These are phyloP conservation scores for Proteles cristata DNA, from an alignment of 2,113 vertebrate genomes.

Conservation along the genomic window DNA sequence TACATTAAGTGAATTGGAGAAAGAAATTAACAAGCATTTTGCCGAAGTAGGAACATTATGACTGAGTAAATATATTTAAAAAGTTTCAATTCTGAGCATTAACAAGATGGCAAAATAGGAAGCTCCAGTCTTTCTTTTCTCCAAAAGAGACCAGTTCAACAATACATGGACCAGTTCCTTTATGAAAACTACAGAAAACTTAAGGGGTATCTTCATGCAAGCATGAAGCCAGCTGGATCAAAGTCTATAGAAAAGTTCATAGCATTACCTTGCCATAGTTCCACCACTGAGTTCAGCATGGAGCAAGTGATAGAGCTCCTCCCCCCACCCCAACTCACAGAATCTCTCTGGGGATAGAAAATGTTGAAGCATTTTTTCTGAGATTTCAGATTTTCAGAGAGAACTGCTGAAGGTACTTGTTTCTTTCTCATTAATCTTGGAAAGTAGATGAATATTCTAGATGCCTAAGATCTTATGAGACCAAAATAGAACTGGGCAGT, in stretches of 20 bases:
- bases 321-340: not conserved
- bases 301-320: not conserved
- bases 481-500: not conserved
- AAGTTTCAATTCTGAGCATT: not conserved
- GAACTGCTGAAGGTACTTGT: not conserved
- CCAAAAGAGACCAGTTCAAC: not conserved
- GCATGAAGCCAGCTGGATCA: not conserved
- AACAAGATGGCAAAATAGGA: not conserved
- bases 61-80: not conserved
- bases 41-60: not conserved
- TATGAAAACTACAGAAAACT: not conserved
- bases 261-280: not conserved
- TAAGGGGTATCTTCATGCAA: not conserved
- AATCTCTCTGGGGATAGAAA: not conserved
- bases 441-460: not conserved
- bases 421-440: not conserved
- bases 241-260: not conserved
- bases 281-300: not conserved
- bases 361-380: not conserved
- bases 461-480: not conserved
- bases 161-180: not conserved
- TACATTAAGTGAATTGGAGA: not conserved
- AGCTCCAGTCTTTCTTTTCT: not conserved
- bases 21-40: slow-evolving; percentile 5
- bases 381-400: not conserved